Evolutionary conservation across 2,888 invertebrate species (phyloP), one percentile per base, ranked within the genome.

Genomic region (Tetranychus truncatus): DNA sequence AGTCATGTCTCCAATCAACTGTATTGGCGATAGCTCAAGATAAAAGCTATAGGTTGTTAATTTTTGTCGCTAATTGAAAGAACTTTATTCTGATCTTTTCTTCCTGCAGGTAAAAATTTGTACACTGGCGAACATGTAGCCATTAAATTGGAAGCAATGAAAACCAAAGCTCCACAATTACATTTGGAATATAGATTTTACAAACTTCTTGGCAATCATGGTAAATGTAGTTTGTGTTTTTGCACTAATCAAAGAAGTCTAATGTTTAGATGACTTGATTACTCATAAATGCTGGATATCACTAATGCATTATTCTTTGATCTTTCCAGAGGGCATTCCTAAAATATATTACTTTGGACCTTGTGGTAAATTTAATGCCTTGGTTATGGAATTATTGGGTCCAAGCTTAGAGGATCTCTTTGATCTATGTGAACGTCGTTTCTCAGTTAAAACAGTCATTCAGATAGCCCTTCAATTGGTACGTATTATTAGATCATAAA

Each of bases 301-400:
- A 34, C 34, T 15, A 55, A 15, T 15, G 55, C 5, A 15, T 55
- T 55, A 15, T 9, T 55, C 55, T 15, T 55, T 55, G 9, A 9
- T 55, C 15, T 55, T 15, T 55, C 55, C 55, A 55, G 55, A 73
- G 21, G 71, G 73, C n/a, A 66, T 75, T 18, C 45, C 71, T 8
- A 73, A 74, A 44, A 73, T 75, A 8, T 44, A 74, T 46, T 66
- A 66, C n/a, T 74, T 74, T 45, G 73, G 73, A 11, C 73, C 73
- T 73, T 73, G 73, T 55, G 46, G 46, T 15, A 66, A 66, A 20
- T 75, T 65, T 66, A 21, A 34, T n/a, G 75, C 73, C 11, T 20
- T 75, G 15, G 75, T 75, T 45, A 75, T 75, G 75, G 75, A 75
- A 65, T n/a, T 75, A 45, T 20, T 75, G n/a, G 75, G 75, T 24